Evolutionary conservation across 1,140 invertebrate genomes (phyloP).

Genomic region (Trialeurodes vaporariorum): DNA sequence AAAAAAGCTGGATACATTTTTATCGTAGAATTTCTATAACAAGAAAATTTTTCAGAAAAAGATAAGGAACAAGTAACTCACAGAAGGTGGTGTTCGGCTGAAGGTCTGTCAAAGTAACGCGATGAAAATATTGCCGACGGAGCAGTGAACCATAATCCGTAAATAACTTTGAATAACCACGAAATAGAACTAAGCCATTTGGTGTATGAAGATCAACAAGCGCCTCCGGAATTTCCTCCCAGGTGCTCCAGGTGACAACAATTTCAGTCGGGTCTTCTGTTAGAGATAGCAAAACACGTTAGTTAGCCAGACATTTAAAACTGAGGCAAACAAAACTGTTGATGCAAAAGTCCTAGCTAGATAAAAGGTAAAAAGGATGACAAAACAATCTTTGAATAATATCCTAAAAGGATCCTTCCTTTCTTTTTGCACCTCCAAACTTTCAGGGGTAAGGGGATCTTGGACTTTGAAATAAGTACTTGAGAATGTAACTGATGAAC

Average conservation of each 20-base stretch:
- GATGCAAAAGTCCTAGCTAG: too few species aligned
- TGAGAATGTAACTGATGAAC: too few species aligned
- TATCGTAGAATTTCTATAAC: not conserved
- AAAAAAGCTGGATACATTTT: too few species aligned
- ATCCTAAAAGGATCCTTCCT: too few species aligned
- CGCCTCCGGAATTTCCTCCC: conserved; percentile 51
- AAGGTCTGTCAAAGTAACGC: conserved; percentile 46
- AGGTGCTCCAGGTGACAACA: conserved; percentile 83
- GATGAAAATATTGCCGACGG: conserved; percentile 68
- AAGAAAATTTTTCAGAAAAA: conserved; percentile 1
- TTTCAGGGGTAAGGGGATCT: too few species aligned
- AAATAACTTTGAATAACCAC: conserved; percentile 53
- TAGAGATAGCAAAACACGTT: too few species aligned
- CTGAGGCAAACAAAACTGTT: too few species aligned
- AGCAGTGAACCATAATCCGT: conserved; percentile 61
- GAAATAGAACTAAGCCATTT: conserved; percentile 39
- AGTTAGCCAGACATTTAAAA: too few species aligned
- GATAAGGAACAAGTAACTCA: conserved; percentile 33
- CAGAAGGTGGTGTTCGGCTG: conserved; percentile 48
- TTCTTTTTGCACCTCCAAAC: too few species aligned
- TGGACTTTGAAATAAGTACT: too few species aligned
- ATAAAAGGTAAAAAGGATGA: too few species aligned
- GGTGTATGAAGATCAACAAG: conserved; percentile 63
- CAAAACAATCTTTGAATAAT: too few species aligned
- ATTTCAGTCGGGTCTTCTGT: conserved; percentile 53